A percentile compares a stretch with the other conserved stretches of the same genome.
Conservation (phyloP, 2,888 invertebrate genomes). For the Trisateles emortualis region DNA sequence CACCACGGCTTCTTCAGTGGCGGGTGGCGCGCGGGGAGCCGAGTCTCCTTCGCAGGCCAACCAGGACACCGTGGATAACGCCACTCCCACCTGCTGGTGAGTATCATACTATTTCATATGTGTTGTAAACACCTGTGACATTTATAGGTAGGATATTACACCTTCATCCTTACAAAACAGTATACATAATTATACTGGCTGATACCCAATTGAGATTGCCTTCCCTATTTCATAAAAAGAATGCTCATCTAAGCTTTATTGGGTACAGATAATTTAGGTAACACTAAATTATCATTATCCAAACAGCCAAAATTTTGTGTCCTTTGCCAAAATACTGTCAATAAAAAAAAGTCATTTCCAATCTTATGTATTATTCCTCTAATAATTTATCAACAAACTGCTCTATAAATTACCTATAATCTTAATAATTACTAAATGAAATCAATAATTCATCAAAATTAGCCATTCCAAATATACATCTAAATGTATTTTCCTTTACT, state of each 20-base stretch:
- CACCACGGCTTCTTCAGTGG: conserved; percentile 86
- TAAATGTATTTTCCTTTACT: too few relatives aligned
- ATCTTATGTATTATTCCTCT: too few relatives aligned
- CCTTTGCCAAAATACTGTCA: neutral
- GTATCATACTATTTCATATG: conserved; percentile 39
- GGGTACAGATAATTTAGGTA: too few relatives aligned
- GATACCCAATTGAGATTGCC: neutral
- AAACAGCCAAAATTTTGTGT: too few relatives aligned
- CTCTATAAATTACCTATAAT: too few relatives aligned
- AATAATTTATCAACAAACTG: too few relatives aligned
- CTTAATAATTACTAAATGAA: too few relatives aligned
- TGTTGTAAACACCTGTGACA: neutral
- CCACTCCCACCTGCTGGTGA: conserved; percentile 85
- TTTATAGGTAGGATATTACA: neutral
- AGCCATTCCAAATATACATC: too few relatives aligned
- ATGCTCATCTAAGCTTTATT: too few relatives aligned
- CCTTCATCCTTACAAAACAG: neutral
- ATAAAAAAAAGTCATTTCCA: too few relatives aligned
- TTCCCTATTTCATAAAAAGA: neutral
- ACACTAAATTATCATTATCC: too few relatives aligned
- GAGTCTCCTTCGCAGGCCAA: conserved; percentile 87
- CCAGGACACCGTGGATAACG: conserved; percentile 84
- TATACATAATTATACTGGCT: neutral
- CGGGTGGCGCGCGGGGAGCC: conserved; percentile 85
- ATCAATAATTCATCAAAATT: too few relatives aligned